Conservation (phyloP, 2,797 vertebrate species). For the Heteromormyrus szaboi region DNA sequence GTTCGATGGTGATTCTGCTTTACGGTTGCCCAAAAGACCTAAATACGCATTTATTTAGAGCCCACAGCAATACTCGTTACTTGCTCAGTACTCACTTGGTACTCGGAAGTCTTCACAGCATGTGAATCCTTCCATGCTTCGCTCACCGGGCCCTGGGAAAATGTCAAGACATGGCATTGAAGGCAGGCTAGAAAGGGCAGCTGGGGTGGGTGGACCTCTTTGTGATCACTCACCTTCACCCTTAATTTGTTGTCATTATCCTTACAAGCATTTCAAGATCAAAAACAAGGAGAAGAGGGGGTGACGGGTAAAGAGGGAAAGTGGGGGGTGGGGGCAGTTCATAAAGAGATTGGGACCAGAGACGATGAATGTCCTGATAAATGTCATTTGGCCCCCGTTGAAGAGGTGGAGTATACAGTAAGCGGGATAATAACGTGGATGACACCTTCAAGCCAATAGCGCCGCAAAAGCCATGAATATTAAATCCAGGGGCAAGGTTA, state of each 20-base stretch:
- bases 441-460: slow-evolving; percentile 72
- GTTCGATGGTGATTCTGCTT: neutral
- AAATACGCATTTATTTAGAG: neutral
- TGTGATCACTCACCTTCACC: slow-evolving; percentile 75
- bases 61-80: neutral
- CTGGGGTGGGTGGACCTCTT: slow-evolving; percentile 71
- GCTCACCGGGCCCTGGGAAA: slow-evolving; percentile 57
- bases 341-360: slow-evolving; percentile 25
- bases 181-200: slow-evolving; percentile 66
- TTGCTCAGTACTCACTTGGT: neutral
- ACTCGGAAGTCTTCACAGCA: neutral
- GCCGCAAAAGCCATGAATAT: slow-evolving; percentile 75
- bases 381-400: slow-evolving; percentile 52
- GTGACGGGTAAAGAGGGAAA: slow-evolving; percentile 61
- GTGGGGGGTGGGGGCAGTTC: slow-evolving; percentile 34
- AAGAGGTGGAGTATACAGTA: slow-evolving; percentile 44
- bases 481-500: slow-evolving; percentile 62
- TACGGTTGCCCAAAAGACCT: neutral
- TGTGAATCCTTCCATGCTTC: slow-evolving; percentile 41
- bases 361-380: slow-evolving; percentile 28
- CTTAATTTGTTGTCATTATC: slow-evolving; percentile 76
- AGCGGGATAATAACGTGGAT: slow-evolving; percentile 58
- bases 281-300: slow-evolving; percentile 67
- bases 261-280: slow-evolving; percentile 71
- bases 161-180: slow-evolving; percentile 61